Base-by-base conservation (phyloP, 2,113 vertebrate genomes). In the Albula glossodonta region DNA sequence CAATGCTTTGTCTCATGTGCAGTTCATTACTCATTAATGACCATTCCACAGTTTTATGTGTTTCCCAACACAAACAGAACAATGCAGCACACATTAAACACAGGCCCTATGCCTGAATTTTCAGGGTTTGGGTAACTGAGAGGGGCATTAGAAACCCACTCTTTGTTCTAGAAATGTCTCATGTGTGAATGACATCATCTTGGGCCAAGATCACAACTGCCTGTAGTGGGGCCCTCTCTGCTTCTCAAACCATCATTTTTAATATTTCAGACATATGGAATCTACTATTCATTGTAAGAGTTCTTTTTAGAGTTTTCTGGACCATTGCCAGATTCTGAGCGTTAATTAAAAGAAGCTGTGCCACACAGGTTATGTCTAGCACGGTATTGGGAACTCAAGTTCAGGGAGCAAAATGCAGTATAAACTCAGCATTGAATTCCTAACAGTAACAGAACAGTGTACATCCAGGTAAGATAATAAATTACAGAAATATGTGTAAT, bases 181-280 rank as follows among this genome's bases (percentile, higher is more conserved):
- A 19, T 52, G 79, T 80, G 25, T 80, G 41, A 9, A 80, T 85
- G 84, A 85, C 13, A 63, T 85, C 84, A 80, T 79, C 84, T 77
- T 79, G 51, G 31, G 50, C 66, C 52, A 12, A 41, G 77, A 49
- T 78, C 77, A 79, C n/a, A 49, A 22, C 77, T 50, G 77, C 25
- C 31, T n/a, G 25, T 9, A 22, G 49, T 19, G 84, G 22, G 48
- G 84, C 31, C 15, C 74, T 49, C 53, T 70, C 48, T 49, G 41
- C 48, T 85, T 41, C 77, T 31, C 17, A n/a, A 56, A 80, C 25
- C 77, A 80, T 17, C 25, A 48, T 60, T 57, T 85, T 52, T 22
- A 31, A 85, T 56, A 57, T 57, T 78, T 79, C 84, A 85, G 52
- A 52, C 74, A 50, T 15, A 83, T 48, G 81, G 56, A 63, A 83